phyloP scores from a whole-genome alignment of 2,113 vertebrate species.

The Cricetomys ansorgei region DNA sequence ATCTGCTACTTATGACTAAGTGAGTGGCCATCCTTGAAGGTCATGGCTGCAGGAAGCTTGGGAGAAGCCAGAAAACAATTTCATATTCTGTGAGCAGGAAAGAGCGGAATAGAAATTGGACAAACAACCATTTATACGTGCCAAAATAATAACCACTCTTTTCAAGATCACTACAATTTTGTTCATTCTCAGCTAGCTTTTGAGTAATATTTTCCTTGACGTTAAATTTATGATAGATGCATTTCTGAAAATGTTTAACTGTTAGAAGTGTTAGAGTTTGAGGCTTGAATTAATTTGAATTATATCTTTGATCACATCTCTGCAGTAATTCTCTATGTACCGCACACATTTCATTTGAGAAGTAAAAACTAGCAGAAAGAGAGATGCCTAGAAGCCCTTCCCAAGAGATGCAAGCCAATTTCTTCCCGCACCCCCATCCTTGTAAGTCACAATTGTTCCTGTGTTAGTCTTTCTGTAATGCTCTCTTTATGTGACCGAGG shows the following conservation, averaged over 20 bases:
- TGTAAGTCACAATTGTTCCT: slow-evolving; percentile 46
- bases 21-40: not conserved
- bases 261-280: slow-evolving; percentile 6
- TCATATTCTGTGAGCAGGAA: not conserved
- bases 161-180: not conserved
- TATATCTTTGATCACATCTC: slow-evolving; percentile 39
- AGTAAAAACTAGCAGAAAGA: not conserved
- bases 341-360: not conserved
- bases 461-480: slow-evolving; percentile 51
- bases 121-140: not conserved
- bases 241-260: slow-evolving; percentile 28
- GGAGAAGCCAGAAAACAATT: not conserved
- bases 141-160: slow-evolving; percentile 14
- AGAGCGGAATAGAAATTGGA: not conserved
- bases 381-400: not conserved
- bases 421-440: slow-evolving; percentile 52
- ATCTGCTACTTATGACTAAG: not conserved
- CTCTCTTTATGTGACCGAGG: slow-evolving; percentile 65
- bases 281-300: slow-evolving; percentile 44
- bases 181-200: not conserved
- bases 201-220: slow-evolving; percentile 30
- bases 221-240: slow-evolving; percentile 20
- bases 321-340: not conserved
- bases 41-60: not conserved
- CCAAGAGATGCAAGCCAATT: not conserved